Percentiles rank a stretch among this genome's conserved stretches.
Conservation (phyloP, 2,113 vertebrate genomes). For the Cepphus grylle region DNA sequence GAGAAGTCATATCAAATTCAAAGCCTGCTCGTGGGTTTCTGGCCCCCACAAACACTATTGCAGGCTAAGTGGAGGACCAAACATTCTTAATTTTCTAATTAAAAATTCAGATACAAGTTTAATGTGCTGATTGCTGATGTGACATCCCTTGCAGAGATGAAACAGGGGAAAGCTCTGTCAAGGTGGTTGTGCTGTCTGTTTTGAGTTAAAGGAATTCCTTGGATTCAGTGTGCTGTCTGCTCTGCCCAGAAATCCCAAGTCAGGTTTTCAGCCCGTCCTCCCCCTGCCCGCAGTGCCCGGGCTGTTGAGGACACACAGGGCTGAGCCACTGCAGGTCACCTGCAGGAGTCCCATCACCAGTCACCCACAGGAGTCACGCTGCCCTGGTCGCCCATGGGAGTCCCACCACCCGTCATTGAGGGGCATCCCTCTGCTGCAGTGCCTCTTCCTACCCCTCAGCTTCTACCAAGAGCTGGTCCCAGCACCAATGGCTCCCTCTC, state of each 20-base stretch:
- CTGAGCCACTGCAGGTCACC: background rate
- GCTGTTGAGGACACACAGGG: background rate
- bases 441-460: background rate
- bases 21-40: background rate
- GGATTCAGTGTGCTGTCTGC: background rate
- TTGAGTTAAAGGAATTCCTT: background rate
- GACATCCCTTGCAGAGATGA: background rate
- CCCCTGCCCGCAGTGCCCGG: background rate
- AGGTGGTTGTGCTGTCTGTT: fast-evolving
- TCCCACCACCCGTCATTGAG: background rate
- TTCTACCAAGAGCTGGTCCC: background rate
- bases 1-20: background rate
- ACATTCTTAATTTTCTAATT: background rate
- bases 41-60: background rate
- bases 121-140: background rate
- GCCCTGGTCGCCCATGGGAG: background rate
- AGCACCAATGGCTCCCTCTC: background rate
- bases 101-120: background rate
- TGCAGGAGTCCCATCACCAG: background rate
- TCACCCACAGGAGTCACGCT: background rate
- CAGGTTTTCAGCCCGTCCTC: background rate
- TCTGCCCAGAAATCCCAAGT: background rate
- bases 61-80: background rate
- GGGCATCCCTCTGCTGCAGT: background rate
- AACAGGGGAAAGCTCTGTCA: background rate